Evolutionary conservation across 2,113 vertebrate species (phyloP).

Genomic region (Xiphorhynchus elegans): DNA sequence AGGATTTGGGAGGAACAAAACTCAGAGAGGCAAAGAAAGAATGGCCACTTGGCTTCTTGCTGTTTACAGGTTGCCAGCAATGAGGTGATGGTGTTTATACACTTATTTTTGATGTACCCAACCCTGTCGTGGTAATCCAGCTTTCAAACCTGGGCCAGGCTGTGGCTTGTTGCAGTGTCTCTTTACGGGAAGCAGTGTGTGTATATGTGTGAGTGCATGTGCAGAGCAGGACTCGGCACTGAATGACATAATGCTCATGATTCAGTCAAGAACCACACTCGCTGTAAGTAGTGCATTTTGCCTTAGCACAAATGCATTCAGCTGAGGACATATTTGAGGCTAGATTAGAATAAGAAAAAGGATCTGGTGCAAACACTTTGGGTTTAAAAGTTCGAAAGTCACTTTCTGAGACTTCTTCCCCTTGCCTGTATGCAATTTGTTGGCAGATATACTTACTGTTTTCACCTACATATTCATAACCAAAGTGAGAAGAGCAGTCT

Average conservation of each 20-base stretch:
- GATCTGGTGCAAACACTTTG: neutral
- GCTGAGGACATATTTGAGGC: neutral
- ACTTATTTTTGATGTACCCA: neutral
- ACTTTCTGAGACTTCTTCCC: neutral
- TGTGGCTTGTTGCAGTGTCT: neutral
- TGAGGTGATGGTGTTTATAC: neutral
- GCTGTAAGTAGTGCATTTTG: neutral
- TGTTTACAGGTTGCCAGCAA: neutral
- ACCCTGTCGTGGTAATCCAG: neutral
- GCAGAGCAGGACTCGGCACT: neutral
- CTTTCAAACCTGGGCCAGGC: neutral
- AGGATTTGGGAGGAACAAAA: neutral
- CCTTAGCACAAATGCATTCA: neutral
- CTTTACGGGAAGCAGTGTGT: neutral
- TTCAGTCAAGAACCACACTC: neutral
- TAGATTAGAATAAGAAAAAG: neutral
- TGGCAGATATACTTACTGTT: neutral
- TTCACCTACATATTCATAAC: neutral
- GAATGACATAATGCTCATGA: fast-evolving
- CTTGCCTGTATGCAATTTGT: neutral
- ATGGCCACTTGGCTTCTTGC: neutral
- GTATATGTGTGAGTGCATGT: fast-evolving
- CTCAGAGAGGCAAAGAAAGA: neutral
- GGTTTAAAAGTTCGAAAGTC: neutral
- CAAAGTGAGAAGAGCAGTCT: neutral